phyloP scores from a whole-genome alignment of 2,888 invertebrate genomes.

The Melanophora roralis region DNA sequence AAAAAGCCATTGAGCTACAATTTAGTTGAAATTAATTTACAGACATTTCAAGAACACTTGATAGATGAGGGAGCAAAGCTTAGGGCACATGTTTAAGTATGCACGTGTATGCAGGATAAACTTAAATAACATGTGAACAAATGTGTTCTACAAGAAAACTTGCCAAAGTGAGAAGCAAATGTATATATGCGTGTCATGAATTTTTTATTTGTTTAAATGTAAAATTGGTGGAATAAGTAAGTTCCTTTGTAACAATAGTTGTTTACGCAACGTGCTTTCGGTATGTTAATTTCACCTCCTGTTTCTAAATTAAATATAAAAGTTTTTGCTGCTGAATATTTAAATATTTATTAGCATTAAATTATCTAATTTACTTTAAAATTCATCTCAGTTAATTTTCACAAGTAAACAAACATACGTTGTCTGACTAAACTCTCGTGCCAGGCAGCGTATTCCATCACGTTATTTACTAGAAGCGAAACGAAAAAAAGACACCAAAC shows the following conservation, averaged over 20 bases:
- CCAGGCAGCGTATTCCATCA: no score
- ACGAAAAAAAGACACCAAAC: no score
- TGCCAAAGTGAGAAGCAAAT: not conserved
- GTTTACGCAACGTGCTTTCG: not conserved
- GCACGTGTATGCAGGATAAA: not conserved
- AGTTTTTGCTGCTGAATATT: no score
- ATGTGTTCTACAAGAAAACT: not conserved
- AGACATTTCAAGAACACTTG: conserved; percentile 18
- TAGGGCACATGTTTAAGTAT: conserved; percentile 1
- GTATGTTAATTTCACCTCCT: not conserved
- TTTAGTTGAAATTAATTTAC: conserved; percentile 28
- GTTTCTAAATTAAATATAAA: no score
- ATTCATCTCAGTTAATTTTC: no score
- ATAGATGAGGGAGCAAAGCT: conserved; percentile 16
- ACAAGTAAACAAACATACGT: no score
- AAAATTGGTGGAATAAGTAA: not conserved
- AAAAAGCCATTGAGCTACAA: conserved; percentile 30
- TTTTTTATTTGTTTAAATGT: not conserved
- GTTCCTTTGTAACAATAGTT: not conserved
- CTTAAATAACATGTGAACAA: not conserved
- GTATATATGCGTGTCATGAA: not conserved
- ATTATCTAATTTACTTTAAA: no score
- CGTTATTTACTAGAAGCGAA: no score
- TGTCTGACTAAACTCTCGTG: no score
- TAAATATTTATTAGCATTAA: no score